These are phyloP conservation scores for Daubentonia madagascariensis DNA, from an alignment of 2,113 vertebrate species.

Conservation along the genomic window DNA sequence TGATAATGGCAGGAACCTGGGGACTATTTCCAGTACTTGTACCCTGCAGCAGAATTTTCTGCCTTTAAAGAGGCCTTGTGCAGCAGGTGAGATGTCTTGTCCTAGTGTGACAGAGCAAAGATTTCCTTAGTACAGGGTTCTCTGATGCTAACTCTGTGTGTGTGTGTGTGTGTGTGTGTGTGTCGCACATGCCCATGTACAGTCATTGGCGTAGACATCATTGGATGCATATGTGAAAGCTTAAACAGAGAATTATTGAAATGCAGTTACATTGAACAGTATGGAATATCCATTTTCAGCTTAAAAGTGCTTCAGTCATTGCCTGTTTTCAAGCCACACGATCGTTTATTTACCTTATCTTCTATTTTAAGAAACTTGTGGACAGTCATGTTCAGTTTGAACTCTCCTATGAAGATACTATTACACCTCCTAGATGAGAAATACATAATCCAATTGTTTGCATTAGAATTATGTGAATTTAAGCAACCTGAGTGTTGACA, in stretches of 20 bases:
- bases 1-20: neutral
- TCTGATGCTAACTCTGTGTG: neutral
- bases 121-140: neutral
- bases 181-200: fast-evolving
- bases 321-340: neutral
- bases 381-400: neutral
- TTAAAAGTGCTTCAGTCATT: neutral
- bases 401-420: neutral
- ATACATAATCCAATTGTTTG: neutral
- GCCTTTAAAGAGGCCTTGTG: neutral
- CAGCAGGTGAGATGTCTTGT: neutral
- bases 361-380: neutral
- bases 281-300: neutral
- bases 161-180: neutral
- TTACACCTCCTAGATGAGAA: neutral
- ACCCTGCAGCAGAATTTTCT: neutral
- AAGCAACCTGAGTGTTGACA: neutral
- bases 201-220: neutral
- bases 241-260: neutral
- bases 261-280: neutral
- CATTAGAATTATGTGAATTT: neutral
- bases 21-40: neutral
- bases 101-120: neutral
- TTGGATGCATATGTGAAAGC: neutral
- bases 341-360: neutral